Percentiles rank a stretch among this genome's conserved stretches.
These are phyloP conservation scores for Halictus ligatus DNA, from an alignment of 2,888 invertebrate species.

Conservation along the genomic window DNA sequence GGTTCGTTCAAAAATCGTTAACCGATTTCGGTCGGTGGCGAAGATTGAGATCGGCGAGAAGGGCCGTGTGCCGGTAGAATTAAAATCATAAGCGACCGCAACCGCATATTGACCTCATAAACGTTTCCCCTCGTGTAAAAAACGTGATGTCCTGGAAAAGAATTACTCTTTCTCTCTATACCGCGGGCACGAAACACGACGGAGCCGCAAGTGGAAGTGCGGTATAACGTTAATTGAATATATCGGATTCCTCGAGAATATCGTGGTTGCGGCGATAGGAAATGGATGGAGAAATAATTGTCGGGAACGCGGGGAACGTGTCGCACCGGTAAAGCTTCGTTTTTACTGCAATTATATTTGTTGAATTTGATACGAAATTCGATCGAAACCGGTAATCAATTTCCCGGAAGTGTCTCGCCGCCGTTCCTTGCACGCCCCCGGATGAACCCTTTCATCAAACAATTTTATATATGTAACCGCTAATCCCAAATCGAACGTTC, in stretches of 20 bases:
- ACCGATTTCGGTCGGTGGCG: constrained; percentile 46
- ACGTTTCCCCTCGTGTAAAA: constrained; percentile 55
- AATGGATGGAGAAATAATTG: constrained; percentile 73
- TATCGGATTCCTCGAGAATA: constrained; percentile 73
- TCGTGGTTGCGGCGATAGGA: constrained; percentile 71
- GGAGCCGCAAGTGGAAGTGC: constrained; percentile 70
- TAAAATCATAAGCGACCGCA: constrained; percentile 61
- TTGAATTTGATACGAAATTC: constrained; percentile 70
- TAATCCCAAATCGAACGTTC: constrained; percentile 39
- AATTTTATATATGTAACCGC: constrained; percentile 26
- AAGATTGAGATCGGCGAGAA: constrained; percentile 57
- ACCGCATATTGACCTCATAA: constrained; percentile 65
- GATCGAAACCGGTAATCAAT: constrained; percentile 71
- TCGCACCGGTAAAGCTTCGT: constrained; percentile 68
- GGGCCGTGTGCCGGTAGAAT: constrained; percentile 54
- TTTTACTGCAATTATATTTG: constrained; percentile 72
- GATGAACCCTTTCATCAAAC: constrained; percentile 21
- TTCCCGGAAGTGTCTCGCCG: constrained; percentile 72
- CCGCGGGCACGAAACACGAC: constrained; percentile 53
- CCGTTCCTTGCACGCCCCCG: constrained; percentile 54
- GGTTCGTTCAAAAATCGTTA: constrained; percentile 50
- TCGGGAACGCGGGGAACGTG: constrained; percentile 68
- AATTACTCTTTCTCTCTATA: constrained; percentile 63
- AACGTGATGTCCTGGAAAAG: constrained; percentile 68
- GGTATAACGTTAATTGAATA: constrained; percentile 72